phyloP scores from a whole-genome alignment of 2,888 invertebrate genomes.

The Diarsia brunnea region DNA sequence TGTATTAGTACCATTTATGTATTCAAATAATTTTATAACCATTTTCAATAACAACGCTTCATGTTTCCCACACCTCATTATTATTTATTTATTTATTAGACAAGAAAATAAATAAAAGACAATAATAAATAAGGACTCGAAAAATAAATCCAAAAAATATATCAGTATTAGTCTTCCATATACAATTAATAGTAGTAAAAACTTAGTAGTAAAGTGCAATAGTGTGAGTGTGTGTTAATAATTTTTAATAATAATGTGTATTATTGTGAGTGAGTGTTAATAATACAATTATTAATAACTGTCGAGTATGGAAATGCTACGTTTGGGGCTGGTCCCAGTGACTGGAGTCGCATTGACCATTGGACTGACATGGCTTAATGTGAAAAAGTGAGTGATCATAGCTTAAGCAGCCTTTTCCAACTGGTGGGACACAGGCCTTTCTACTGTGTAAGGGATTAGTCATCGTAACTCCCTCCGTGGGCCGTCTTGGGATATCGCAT shows the following conservation, averaged over 20 bases:
- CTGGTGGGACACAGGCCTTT: neutral
- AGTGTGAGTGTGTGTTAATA: constrained; percentile 36
- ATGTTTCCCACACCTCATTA: neutral
- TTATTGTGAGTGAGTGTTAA: constrained; percentile 42
- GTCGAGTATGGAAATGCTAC: constrained; percentile 81
- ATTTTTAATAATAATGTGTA: constrained; percentile 10
- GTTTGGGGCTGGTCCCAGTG: constrained; percentile 78
- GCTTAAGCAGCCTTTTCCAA: neutral
- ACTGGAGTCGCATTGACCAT: constrained; percentile 77
- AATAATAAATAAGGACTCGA: constrained; percentile 31
- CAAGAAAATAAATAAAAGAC: constrained; percentile 35
- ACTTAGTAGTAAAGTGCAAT: constrained; percentile 24
- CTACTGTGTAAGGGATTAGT: no score
- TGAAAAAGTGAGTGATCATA: constrained; percentile 79
- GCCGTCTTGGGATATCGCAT: neutral
- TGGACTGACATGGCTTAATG: constrained; percentile 81
- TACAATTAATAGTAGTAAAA: constrained; percentile 33
- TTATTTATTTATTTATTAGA: constrained; percentile 1
- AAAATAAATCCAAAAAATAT: constrained; percentile 33
- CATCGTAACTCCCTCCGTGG: neutral
- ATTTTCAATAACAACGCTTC: neutral
- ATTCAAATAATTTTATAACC: neutral
- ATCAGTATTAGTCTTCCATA: constrained; percentile 64
- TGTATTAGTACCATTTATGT: neutral
- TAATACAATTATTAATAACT: constrained; percentile 38